Evolutionary conservation across 2,113 vertebrate species (phyloP).

Genomic region (Nansenia antarctica): DNA sequence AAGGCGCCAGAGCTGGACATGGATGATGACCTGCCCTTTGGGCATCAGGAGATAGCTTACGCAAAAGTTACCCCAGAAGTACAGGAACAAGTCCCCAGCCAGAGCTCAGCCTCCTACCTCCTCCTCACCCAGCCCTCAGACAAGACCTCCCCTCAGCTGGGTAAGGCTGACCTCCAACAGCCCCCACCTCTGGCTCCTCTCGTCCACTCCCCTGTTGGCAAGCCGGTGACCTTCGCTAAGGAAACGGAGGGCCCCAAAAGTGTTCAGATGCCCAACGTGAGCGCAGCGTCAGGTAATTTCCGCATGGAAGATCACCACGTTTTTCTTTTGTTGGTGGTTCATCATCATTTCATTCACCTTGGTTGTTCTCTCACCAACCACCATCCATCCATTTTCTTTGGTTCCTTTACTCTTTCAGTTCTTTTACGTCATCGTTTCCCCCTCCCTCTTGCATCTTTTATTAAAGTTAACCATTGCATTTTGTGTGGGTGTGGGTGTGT

Average conservation of each 20-base stretch:
- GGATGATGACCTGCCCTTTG: slow-evolving; percentile 66
- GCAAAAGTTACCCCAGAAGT: slow-evolving; percentile 7
- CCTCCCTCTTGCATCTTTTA: neutral
- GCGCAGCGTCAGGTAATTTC: slow-evolving; percentile 71
- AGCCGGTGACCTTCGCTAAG: slow-evolving; percentile 44
- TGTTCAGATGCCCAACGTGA: slow-evolving; percentile 63
- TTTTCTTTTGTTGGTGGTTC: slow-evolving; percentile 34
- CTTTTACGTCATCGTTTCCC: slow-evolving; percentile 1
- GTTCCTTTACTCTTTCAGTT: slow-evolving; percentile 11
- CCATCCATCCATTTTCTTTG: neutral
- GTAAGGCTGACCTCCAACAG: slow-evolving; percentile 66
- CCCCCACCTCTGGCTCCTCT: slow-evolving; percentile 32
- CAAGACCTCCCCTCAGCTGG: slow-evolving; percentile 56
- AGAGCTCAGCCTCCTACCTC: slow-evolving; percentile 58
- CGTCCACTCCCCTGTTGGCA: slow-evolving; percentile 34
- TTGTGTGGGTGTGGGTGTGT: neutral
- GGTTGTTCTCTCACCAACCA: neutral
- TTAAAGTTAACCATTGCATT: slow-evolving; percentile 56
- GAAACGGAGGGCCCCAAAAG: slow-evolving; percentile 40
- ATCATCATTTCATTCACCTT: slow-evolving; percentile 32
- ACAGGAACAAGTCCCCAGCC: slow-evolving; percentile 43
- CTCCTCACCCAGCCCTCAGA: slow-evolving; percentile 60
- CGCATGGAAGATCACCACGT: slow-evolving; percentile 51
- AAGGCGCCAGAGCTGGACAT: slow-evolving; percentile 60
- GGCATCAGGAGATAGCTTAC: slow-evolving; percentile 23